These are phyloP conservation scores for Globicephala melas DNA, from an alignment of 2,113 vertebrate genomes.

Conservation along the genomic window DNA sequence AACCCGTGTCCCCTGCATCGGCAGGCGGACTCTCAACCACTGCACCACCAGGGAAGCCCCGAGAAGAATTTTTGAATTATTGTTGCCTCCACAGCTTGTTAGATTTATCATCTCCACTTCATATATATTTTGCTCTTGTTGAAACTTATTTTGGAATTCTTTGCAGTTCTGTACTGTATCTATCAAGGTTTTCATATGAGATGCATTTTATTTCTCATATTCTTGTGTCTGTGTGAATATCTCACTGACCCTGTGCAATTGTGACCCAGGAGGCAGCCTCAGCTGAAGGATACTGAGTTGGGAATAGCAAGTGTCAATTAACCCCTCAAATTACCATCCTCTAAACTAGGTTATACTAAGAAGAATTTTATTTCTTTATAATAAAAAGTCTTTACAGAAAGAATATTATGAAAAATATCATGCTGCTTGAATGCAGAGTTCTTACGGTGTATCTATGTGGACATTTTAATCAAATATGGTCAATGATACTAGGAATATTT, in stretches of 20 bases:
- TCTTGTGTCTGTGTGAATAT: not conserved
- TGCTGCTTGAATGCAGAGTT: not conserved
- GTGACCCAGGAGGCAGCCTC: not conserved
- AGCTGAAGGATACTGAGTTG: not conserved
- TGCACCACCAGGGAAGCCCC: too few relatives aligned
- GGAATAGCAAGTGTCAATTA: not conserved
- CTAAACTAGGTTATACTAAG: not conserved
- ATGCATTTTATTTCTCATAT: not conserved
- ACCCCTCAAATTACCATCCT: not conserved
- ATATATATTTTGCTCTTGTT: not conserved
- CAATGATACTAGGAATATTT: not conserved
- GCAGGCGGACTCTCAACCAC: too few relatives aligned
- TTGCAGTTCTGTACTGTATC: not conserved
- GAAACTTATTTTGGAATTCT: not conserved
- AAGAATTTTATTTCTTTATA: not conserved
- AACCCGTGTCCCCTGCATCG: too few relatives aligned
- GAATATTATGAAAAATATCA: not conserved
- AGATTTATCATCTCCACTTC: not conserved
- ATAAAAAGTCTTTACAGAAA: not conserved
- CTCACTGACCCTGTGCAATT: not conserved
- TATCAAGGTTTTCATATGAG: not conserved
- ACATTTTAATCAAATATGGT: not conserved
- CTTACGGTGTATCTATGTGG: not conserved
- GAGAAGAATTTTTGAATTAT: not conserved
- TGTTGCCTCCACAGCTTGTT: not conserved